Conservation (phyloP, 2,888 invertebrate species). For the Arrhopalites spinosus region DNA sequence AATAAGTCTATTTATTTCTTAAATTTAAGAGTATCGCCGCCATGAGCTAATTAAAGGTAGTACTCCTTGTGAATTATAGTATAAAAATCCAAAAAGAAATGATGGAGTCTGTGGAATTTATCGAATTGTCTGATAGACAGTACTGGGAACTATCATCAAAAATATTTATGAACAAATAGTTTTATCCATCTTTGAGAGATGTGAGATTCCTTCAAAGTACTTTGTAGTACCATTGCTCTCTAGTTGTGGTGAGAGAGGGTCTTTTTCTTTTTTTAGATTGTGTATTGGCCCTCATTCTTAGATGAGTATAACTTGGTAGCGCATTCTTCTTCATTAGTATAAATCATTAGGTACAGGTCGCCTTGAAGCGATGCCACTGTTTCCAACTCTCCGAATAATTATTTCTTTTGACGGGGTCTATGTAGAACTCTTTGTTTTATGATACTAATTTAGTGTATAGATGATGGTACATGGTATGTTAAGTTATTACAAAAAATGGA, state of each 20-base stretch:
- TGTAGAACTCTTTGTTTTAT: not conserved
- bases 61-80: too few species aligned
- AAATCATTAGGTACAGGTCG: slow-evolving; percentile 5
- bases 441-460: too few species aligned
- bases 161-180: too few species aligned
- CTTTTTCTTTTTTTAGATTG: too few species aligned
- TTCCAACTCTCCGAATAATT: not conserved
- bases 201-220: too few species aligned
- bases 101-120: too few species aligned
- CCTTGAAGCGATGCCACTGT: slow-evolving; percentile 20
- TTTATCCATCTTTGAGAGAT: too few species aligned
- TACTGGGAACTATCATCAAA: too few species aligned
- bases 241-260: too few species aligned
- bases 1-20: slow-evolving; percentile 16
- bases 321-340: slow-evolving; percentile 4
- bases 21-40: slow-evolving; percentile 11
- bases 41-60: slow-evolving; percentile 17
- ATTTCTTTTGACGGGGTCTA: not conserved
- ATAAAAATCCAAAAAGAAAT: too few species aligned
- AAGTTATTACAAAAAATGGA: not conserved
- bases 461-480: not conserved
- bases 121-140: too few species aligned
- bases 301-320: not conserved
- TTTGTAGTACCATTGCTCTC: too few species aligned
- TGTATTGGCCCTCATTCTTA: not conserved